Base-by-base conservation (phyloP, 2,888 invertebrate species). In the Heterodera filipjevi region DNA sequence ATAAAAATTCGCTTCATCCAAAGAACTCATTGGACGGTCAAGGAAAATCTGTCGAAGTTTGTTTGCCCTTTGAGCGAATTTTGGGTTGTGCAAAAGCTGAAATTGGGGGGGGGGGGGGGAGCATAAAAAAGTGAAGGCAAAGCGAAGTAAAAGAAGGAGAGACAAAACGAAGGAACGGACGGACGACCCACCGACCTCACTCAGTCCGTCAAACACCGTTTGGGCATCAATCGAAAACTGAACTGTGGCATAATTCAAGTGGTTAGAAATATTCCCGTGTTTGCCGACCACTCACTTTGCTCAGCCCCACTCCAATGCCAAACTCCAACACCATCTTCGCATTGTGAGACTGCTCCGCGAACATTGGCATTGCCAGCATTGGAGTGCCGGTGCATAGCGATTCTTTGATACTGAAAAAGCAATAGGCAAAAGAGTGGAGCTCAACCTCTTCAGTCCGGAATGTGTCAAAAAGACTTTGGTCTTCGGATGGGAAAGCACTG, bases 291-390 rank as follows among this genome's bases (percentile, higher is more conserved):
- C 27, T 35, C 27, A 75, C 75, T 70, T 79, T 79, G 75, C 72
- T 81, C 44, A 79, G 71, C 27, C 72, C 53, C 22, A 77, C 73
- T 19, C 80, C 81, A 46, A 79, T 79, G n/a, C 84, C 84, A 49
- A 77, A 78, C 53, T 77, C 79, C 44, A 78, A 49, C 66, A 77
- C 77, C 71, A 83, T 66, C 77, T 83, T 79, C 1, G 84, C 79
- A 76, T 85, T 85, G 44, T 79, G 79, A 19, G 81, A 44, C 53
- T 85, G 85, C 71, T 85, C 85, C 3, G 85, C 85, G 66, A 83
- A 85, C 16, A 85, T 66, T 0, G 85, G 85, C 82, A 85, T 79
- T 66, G 79, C 77, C 10, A 85, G 64, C 53, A 85, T 81, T 14
- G 85, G 84, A 16, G 82, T 82, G 27, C 71, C 77, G 2, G 81